Evolutionary conservation across 2,888 invertebrate species (phyloP), one percentile per base, ranked within the genome.

Genomic region (Unio delphinus): DNA sequence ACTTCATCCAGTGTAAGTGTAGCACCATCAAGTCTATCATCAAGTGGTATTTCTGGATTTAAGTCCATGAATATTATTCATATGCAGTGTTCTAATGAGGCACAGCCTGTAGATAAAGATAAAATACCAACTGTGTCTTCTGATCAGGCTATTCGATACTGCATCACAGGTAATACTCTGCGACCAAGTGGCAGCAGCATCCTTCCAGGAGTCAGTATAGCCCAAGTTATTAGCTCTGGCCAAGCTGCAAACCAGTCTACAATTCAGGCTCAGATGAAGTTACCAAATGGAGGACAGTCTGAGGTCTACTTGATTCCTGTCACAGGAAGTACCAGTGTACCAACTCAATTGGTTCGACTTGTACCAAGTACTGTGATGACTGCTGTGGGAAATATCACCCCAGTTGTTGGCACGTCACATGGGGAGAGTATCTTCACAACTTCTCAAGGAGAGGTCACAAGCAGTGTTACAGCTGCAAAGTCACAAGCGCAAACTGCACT

Each of bases 231-330:
- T 56, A 58, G 3, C 23, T 56, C 65, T 8, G 34, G 58, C 23
- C 56, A 65, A 18, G 65, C 65, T 28, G 8, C 26, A 15, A 58
- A 58, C 61, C 26, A 30, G 26, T 26, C 30, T 26, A 55, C 54
- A 1, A n/a, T 34, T 57, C 65, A 28, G 56, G 28, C 20, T 18
- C 30, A 45, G 34, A 57, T 56, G 64, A 28, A 63, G 30, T 54
- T 28, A 17, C 26, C 30, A 34, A 18, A 34, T 34, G 64, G 20
- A 58, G 56, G 8, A 59, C 55, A 5, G 62, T 58, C 68, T 20
- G 71, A 71, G 26, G 65, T 71, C 18, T 65, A 63, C 8, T 58
- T 71, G 20, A 62, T 71, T 26, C 71, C 71, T 20, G 58, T 69
- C 4, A 55, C 59, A 55, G 69, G 65, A n/a, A 45, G 18, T 56